Conservation (phyloP, 2,888 invertebrate species). For the Aethes cnicana region DNA sequence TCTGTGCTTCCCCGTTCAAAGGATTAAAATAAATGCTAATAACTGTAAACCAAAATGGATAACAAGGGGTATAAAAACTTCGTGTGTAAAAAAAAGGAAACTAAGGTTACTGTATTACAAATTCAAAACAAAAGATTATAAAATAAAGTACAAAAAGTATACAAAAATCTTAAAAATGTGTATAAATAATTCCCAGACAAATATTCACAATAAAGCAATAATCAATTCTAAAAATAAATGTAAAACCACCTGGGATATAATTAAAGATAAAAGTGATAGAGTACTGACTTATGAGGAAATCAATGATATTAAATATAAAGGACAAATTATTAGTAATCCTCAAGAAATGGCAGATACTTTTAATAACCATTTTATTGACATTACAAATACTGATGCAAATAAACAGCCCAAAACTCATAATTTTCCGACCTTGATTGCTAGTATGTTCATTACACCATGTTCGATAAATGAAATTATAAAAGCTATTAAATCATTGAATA, state of each 20-base stretch:
- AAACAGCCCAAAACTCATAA: background rate
- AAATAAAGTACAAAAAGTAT: background rate
- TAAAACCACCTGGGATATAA: background rate
- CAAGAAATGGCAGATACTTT: background rate
- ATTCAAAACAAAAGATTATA: background rate
- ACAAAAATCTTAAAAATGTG: background rate
- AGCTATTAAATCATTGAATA: background rate
- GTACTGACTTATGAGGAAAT: background rate
- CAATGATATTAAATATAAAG: background rate
- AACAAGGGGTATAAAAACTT: background rate
- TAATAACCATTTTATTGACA: background rate
- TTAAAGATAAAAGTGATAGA: background rate
- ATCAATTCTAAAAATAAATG: background rate
- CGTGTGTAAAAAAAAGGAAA: background rate
- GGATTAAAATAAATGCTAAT: background rate
- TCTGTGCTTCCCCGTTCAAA: background rate
- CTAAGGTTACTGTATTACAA: background rate
- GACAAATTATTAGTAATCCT: background rate
- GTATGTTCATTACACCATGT: background rate
- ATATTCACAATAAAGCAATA: background rate
- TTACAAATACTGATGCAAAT: no score
- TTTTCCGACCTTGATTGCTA: background rate
- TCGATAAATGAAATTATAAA: background rate
- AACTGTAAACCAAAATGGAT: background rate
- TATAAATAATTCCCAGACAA: background rate